Base-by-base conservation (phyloP, 2,888 invertebrate genomes). In the Liodrosophila aerea region DNA sequence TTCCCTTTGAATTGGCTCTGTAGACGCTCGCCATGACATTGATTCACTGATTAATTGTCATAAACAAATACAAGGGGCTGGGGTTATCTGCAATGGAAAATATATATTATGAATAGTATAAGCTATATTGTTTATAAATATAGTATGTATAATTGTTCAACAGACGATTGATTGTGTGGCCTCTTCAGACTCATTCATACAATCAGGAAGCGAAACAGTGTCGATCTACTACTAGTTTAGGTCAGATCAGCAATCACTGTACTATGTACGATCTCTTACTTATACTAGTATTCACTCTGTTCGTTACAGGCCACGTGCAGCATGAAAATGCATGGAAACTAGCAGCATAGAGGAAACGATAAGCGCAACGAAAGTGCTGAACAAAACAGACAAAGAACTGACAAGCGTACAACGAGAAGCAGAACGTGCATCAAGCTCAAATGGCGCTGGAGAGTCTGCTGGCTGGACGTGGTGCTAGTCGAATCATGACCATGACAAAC, bases 301-400 rank as follows among this genome's bases (percentile, higher is more conserved):
- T 56, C 47, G 64, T 75, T 82, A 51, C 76, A 78, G 78, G 56
- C 60, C 76, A 85, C 82, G 78, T 85, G 74, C 64, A 67, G 27
- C 30, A 37, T 43, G 49, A 81, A 68, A 58, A 85, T 77, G 76
- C 74, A 60, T 13, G 45, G 50, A 27, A 40, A 47, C 67, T 60
- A 76, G 39, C 58, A 56, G 49, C 47, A 45, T 44, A 12, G 40
- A 39, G n/a, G 43, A 46, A 37, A 13, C 44, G 77, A 63, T 66
- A 78, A 69, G 57, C 60, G 27, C 44, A 45, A 36, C n/a, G 39
- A 52, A 37, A 41, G 37, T 30, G 37, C 7, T 7, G 22, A 53
- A 16, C 34, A 45, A 53, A 49, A 29, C 40, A 37, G 12, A 34
- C 40, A 33, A 39, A 47, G 45, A 16, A 43, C 39, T 33, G 54